Evolutionary conservation across 2,888 invertebrate species (phyloP), one percentile per base, ranked within the genome.

Genomic region (Agrotis segetum): DNA sequence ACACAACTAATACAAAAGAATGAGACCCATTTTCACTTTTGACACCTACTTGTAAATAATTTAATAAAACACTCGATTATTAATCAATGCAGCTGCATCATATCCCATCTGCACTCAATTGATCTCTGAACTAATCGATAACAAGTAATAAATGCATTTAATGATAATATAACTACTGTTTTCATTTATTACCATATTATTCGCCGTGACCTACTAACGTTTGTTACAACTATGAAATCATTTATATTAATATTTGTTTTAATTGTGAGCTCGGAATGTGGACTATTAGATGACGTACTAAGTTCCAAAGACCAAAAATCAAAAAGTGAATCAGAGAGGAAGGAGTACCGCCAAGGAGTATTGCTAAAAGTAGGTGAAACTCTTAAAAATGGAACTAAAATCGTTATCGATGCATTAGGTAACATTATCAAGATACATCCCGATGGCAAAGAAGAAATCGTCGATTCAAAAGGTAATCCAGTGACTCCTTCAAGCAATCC

Each of bases 231-330:
- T 34, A 79, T 79, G 79, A 80, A 79, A 65, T 21, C 47, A 40
- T 47, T 63, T 19, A 9, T 76, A 14, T 49, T 77, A 19, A 79
- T 77, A 60, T 58, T 68, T 17, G 14, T 66, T 19, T 76, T 68
- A 47, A 63, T 79, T 66, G 67, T 59, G 7, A 79, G 67, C 46
- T 14, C 71, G 3, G 62, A 79, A 17, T 82, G 83, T 60, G 82
- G 82, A n/a, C 62, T 82, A 17, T 11, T 81, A 59, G 68, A 81
- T 34, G 79, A 76, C n/a, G 3, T 81, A 9, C 50, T 70, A 14
- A 47, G 0, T 44, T 44, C 64, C 0, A 65, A 74, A 56, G 67
- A 44, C 14, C 13, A 60, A 11, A 77, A 74, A 58, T n/a, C 63
- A 49, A 64, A 74, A 65, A 65, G 3, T 50, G 53, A 4, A 19